Percentiles rank a stretch among this genome's conserved stretches.
These are phyloP conservation scores for Amblyopsis rosae DNA, from an alignment of 2,113 vertebrate genomes.

Conservation along the genomic window DNA sequence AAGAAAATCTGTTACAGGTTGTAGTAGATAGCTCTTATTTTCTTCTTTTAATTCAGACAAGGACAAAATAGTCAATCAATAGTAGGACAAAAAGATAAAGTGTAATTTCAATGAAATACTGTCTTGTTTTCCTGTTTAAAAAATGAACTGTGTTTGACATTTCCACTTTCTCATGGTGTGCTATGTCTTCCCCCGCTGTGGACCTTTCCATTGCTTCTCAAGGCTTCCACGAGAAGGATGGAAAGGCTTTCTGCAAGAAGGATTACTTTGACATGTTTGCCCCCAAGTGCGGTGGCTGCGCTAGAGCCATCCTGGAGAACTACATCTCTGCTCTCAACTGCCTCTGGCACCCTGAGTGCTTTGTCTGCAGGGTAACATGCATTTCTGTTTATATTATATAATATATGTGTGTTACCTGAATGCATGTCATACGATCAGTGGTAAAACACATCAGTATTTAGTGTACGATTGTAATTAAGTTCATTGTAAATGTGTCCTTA, in stretches of 20 bases:
- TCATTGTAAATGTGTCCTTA: no score
- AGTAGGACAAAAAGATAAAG: no score
- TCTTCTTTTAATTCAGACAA: no score
- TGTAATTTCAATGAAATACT: no score
- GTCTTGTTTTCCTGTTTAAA: background rate
- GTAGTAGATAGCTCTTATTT: no score
- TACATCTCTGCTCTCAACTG: constrained; percentile 97
- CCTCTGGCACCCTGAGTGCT: constrained; percentile 98
- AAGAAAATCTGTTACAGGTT: no score
- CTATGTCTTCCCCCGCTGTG: background rate
- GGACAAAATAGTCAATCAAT: no score
- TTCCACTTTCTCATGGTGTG: background rate
- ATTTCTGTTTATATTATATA: background rate
- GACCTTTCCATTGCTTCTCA: background rate
- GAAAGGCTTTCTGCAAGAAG: constrained; percentile 96
- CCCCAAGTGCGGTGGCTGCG: constrained; percentile 95
- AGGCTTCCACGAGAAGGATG: constrained; percentile 98
- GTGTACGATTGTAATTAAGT: no score
- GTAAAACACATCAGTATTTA: no score
- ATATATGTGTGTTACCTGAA: background rate
- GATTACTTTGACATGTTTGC: constrained; percentile 99
- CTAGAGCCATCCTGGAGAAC: constrained; percentile 96
- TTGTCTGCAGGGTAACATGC: constrained; percentile 88
- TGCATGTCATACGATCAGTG: no score
- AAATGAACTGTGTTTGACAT: background rate